Conservation (phyloP, 2,888 invertebrate genomes). For the Trichopoda pennipes region DNA sequence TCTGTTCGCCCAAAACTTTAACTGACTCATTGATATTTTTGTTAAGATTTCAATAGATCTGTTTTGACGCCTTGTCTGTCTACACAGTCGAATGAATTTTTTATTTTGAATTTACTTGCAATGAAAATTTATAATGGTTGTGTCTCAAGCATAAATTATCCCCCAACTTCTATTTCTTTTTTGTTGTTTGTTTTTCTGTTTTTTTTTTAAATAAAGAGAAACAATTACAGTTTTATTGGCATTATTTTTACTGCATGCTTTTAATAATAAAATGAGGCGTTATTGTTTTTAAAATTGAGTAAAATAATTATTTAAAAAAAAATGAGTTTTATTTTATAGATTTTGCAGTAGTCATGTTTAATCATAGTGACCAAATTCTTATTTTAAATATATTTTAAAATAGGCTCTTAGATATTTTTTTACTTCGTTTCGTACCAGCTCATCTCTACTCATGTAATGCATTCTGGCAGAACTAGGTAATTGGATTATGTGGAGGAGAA, state of each 20-base stretch:
- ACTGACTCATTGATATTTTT: constrained; percentile 41
- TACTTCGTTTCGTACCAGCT: too few relatives aligned
- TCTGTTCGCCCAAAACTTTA: background rate
- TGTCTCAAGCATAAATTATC: constrained; percentile 15
- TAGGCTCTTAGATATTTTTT: too few relatives aligned
- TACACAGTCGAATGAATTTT: constrained; percentile 5
- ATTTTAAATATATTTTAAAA: too few relatives aligned
- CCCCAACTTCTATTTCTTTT: background rate
- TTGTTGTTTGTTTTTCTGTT: background rate
- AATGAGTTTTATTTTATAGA: background rate
- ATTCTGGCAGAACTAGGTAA: too few relatives aligned
- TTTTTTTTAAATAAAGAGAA: background rate
- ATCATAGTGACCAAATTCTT: too few relatives aligned
- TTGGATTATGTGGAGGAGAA: too few relatives aligned
- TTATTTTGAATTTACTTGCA: constrained; percentile 2
- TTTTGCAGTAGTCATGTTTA: too few relatives aligned
- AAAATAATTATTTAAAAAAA: background rate
- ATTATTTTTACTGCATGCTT: background rate
- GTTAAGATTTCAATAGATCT: constrained; percentile 16
- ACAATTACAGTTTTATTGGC: constrained; percentile 32
- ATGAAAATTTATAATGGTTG: constrained; percentile 35
- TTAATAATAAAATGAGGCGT: background rate
- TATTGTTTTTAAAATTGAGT: constrained; percentile 24
- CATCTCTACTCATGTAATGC: too few relatives aligned
- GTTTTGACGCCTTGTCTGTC: constrained; percentile 18